Conservation (phyloP, 2,888 invertebrate genomes). For the Lithophane ornitopus region DNA sequence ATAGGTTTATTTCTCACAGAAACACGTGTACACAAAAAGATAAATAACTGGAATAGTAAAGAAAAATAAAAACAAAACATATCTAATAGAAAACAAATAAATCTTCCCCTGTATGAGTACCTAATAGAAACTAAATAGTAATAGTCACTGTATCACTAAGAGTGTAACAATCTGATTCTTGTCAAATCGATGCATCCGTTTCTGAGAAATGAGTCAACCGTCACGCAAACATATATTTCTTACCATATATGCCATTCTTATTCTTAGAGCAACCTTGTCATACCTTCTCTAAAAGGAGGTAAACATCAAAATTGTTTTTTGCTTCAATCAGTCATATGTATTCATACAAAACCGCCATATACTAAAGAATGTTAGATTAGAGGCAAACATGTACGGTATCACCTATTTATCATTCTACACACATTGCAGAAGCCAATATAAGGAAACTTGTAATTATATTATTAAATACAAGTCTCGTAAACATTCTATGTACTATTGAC, state of each 20-base stretch:
- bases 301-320: constrained; percentile 15
- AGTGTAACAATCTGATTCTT: not conserved
- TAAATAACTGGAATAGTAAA: too few species aligned
- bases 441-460: constrained; percentile 8
- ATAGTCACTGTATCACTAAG: not conserved
- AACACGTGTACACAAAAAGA: too few species aligned
- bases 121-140: not conserved
- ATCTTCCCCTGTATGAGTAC: not conserved
- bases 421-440: constrained; percentile 35
- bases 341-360: constrained; percentile 12
- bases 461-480: constrained; percentile 1
- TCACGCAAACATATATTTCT: constrained; percentile 6
- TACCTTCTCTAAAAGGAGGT: constrained; percentile 1
- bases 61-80: too few species aligned
- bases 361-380: constrained; percentile 30
- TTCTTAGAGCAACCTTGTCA: constrained; percentile 11
- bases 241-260: not conserved
- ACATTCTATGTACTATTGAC: not conserved
- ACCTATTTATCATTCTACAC: constrained; percentile 33
- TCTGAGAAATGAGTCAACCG: constrained; percentile 27
- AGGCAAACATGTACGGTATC: constrained; percentile 25
- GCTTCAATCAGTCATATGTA: not conserved
- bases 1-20: too few species aligned
- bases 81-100: not conserved
- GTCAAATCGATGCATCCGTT: constrained; percentile 6